Percentiles rank a stretch among this genome's conserved stretches.
phyloP scores from a whole-genome alignment of 2,888 invertebrate genomes.

The Lapara coniferarum region DNA sequence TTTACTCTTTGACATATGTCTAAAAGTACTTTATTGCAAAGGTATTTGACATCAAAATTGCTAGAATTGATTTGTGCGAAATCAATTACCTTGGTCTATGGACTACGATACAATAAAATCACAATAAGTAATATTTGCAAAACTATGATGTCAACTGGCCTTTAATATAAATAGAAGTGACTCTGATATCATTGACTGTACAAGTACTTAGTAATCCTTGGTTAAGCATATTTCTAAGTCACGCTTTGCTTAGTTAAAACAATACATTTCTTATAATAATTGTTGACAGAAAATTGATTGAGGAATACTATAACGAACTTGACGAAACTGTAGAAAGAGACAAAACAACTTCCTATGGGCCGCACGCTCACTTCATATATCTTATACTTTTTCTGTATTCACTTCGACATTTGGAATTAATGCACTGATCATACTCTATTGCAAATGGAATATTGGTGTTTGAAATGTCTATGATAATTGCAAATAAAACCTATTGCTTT shows the following conservation, averaged over 20 bases:
- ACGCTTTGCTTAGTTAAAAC: constrained; percentile 28
- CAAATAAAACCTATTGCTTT: no score
- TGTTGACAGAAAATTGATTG: no score
- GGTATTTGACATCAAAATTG: neutral
- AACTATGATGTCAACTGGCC: constrained; percentile 48
- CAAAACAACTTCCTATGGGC: no score
- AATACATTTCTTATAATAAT: neutral
- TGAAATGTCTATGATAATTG: no score
- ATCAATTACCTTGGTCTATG: neutral
- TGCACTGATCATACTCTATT: no score
- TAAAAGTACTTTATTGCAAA: neutral
- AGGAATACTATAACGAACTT: no score
- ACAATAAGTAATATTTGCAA: constrained; percentile 29
- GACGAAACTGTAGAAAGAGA: no score
- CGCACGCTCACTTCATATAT: no score
- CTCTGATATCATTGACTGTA: constrained; percentile 34
- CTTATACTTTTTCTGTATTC: no score
- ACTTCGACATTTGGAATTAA: no score
- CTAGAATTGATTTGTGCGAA: neutral
- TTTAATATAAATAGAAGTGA: constrained; percentile 39
- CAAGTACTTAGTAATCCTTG: constrained; percentile 10
- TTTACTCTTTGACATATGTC: neutral
- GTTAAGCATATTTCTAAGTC: neutral
- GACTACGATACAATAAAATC: neutral
- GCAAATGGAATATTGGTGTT: no score